Base-by-base conservation (phyloP, 2,797 vertebrate genomes). In the Monodelphis domestica region DNA sequence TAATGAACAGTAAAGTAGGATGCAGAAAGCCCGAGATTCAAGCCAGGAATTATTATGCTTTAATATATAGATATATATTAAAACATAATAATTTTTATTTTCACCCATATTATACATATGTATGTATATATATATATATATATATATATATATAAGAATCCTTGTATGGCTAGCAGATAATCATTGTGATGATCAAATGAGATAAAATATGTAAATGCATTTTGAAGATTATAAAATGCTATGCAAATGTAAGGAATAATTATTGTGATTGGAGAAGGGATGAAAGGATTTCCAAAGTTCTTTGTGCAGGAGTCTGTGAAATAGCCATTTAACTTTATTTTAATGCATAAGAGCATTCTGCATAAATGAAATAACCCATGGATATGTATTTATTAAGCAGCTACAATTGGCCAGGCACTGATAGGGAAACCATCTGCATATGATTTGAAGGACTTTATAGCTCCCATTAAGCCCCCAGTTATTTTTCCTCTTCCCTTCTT, bases 331-430 rank as follows among this genome's bases (percentile, higher is more conserved):
- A 24, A 55, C 5, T 57, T 57, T 2, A 30, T 57, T 30, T 30
- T 30, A 29, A 57, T 57, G 29, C 28, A 57, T 29, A 5, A 9
- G 55, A 9, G 29, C 11, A 10, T 33, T 59, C 57, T 12, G 59
- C 2, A 4, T 59, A 59, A 59, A 59, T 59, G 14, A 59, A 59
- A 59, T 30, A 59, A 59, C 33, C 29, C 30, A 87, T 53, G 53
- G 70, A 59, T n/a, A 53, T 92, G 11, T n/a, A 52, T 92, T 97
- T 96, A 59, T 59, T 59, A 33, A 33, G 14, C 30, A 59, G 12
- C 30, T 14, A 59, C 30, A 12, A 33, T 56, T 56, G 55, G 12
- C 26, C 10, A 59, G 29, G 2, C 56, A 59, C 12, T 33, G 30
- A 4, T 59, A 59, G 2, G 30, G 57, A 59, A 59, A 33, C 14